phyloP scores from a whole-genome alignment of 2,797 vertebrate species.

The Crax fasciolata region DNA sequence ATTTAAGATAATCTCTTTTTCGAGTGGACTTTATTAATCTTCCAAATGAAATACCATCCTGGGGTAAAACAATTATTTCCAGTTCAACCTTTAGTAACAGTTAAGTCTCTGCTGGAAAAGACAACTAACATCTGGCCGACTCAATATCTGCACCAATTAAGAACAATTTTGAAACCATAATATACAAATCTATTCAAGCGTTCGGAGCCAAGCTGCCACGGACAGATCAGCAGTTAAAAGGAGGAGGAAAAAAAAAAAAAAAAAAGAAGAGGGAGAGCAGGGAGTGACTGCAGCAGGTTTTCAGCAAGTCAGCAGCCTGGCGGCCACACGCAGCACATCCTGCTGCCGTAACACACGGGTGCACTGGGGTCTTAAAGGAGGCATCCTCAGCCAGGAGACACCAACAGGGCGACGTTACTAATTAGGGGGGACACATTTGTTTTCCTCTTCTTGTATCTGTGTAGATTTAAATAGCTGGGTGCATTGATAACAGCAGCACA shows the following conservation, averaged over 20 bases:
- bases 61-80: conserved; percentile 77
- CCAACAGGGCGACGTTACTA: too few species aligned
- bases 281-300: not conserved
- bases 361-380: not conserved
- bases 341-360: not conserved
- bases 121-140: conserved; percentile 40
- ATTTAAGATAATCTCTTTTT: conserved; percentile 73
- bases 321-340: not conserved
- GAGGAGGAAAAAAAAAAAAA: not conserved
- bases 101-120: conserved; percentile 21
- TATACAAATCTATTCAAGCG: conserved; percentile 9
- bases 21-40: conserved; percentile 78
- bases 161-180: conserved; percentile 41
- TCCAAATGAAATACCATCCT: conserved; percentile 62
- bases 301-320: not conserved
- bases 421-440: fast-evolving
- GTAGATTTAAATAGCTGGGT: not conserved
- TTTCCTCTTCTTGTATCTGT: not conserved
- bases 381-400: not conserved
- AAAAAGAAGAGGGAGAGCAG: not conserved
- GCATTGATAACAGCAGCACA: fast-evolving
- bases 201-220: not conserved
- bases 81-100: conserved; percentile 39
- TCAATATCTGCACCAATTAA: conserved; percentile 50
- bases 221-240: not conserved